phyloP scores from a whole-genome alignment of 1,140 invertebrate genomes.

The Mesaphorura yosii region DNA sequence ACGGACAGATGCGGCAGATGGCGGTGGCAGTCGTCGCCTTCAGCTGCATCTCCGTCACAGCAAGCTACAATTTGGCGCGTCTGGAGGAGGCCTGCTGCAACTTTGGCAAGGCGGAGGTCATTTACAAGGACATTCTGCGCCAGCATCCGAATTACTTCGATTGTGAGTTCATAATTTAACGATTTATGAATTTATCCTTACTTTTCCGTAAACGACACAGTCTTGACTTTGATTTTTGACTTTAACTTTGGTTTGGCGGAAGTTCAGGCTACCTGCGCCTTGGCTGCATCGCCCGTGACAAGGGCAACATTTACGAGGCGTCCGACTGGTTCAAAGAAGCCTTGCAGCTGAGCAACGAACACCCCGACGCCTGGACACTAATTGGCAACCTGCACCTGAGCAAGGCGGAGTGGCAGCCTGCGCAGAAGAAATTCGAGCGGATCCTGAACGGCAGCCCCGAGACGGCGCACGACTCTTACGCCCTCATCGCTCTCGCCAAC shows the following conservation, averaged over 20 bases:
- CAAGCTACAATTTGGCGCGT: slow-evolving; percentile 92
- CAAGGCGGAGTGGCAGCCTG: slow-evolving; percentile 93
- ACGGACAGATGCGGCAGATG: slow-evolving; percentile 51
- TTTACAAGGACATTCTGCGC: slow-evolving; percentile 93
- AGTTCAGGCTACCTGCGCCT: slow-evolving; percentile 55
- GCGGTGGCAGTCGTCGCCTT: slow-evolving; percentile 80
- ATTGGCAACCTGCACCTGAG: slow-evolving; percentile 94
- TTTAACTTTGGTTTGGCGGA: slow-evolving; percentile 5
- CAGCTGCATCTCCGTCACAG: slow-evolving; percentile 90
- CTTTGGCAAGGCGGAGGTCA: slow-evolving; percentile 89
- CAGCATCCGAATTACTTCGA: slow-evolving; percentile 99
- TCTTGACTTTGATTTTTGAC: slow-evolving; percentile 9
- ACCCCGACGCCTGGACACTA: slow-evolving; percentile 94
- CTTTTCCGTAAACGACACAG: too few relatives aligned
- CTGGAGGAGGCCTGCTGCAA: slow-evolving; percentile 84
- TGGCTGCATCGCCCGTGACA: slow-evolving; percentile 94
- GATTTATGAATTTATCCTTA: too few relatives aligned
- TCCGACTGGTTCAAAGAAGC: slow-evolving; percentile 99
- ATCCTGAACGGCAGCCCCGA: slow-evolving; percentile 61
- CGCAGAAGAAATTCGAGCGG: slow-evolving; percentile 97
- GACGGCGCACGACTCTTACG: slow-evolving; percentile 88
- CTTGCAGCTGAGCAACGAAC: slow-evolving; percentile 81
- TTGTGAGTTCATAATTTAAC: slow-evolving; percentile 82
- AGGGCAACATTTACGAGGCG: slow-evolving; percentile 96
- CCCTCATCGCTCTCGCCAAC: slow-evolving; percentile 90